Evolutionary conservation across 1,140 invertebrate genomes (phyloP).

Genomic region (Cataglyphis hispanica): DNA sequence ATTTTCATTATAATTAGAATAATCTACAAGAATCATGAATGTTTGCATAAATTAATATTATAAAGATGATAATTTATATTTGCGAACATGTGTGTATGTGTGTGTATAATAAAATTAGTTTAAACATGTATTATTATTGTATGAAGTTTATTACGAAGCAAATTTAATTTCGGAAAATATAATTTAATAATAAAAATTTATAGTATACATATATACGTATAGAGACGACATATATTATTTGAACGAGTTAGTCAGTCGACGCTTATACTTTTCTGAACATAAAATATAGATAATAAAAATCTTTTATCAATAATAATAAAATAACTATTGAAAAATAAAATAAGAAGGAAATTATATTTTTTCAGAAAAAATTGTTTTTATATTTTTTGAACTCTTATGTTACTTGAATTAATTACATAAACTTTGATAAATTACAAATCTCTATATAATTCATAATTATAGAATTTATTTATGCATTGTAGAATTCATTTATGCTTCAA

Average conservation of each 20-base stretch:
- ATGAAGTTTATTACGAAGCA: background rate
- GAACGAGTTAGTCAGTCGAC: background rate
- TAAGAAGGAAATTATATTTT: background rate
- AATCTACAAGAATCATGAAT: background rate
- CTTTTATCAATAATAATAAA: background rate
- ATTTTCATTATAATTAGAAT: background rate
- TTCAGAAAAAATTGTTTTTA: background rate
- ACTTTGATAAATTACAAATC: background rate
- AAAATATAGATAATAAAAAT: constrained; percentile 15
- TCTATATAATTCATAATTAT: background rate
- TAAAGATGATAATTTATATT: constrained; percentile 11
- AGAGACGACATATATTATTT: background rate
- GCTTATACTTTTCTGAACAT: background rate
- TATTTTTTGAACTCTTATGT: background rate
- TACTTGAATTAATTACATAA: background rate
- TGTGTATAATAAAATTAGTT: background rate
- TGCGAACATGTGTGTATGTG: background rate
- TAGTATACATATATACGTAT: background rate
- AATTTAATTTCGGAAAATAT: background rate
- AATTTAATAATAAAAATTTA: constrained; percentile 15
- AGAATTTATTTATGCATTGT: background rate
- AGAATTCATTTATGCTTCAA: background rate
- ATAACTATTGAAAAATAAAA: background rate
- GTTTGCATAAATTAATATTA: background rate
- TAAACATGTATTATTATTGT: constrained; percentile 17